Base-by-base conservation (phyloP, 2,888 invertebrate genomes). In the Nephrotoma flavescens region DNA sequence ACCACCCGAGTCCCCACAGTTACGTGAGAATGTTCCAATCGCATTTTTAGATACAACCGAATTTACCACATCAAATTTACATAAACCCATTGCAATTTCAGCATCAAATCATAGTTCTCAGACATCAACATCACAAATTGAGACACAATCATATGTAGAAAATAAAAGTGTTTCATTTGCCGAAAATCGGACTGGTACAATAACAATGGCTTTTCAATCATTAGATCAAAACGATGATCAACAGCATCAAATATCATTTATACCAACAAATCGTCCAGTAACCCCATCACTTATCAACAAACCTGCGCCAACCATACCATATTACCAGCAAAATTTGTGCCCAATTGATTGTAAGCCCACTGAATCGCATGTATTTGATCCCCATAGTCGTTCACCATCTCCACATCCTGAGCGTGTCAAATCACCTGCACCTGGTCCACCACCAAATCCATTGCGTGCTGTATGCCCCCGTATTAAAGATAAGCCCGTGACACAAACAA, bases 291-390 rank as follows among this genome's bases (percentile, higher is more conserved):
- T 94, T 91, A 95, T 94, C 87, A 96, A 95, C 90, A 91, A 91
- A 88, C 95, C 96, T 42, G 95, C 95, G 1, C 94, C 96, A 11
- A 93, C 94, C 86, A 94, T 97, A 88, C 96, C 96, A 7, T 94
- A 94, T 89, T 97, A 97, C 90, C 96, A 97, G 91, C 94, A 94
- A 91, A 95, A 95, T 90, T 92, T 96, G 88, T 94, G 95, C 45
- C 93, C 94, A n/a, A 94, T 94, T 83, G 94, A 95, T 89, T 94
- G 94, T 89, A 89, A 91, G 86, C 93, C 95, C 5, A 92, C 94
- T 2, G 93, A 93, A 89, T 92, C 93, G 83, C 93, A 94, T 88
- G 89, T 94, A 86, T 94, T 94, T 88, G 94, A 95, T 88, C 94
- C 94, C 41, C 92, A 92, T 84, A 93, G 93, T 89, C 93, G 94